Evolutionary conservation across 2,113 vertebrate genomes (phyloP).

Genomic region (Elachura formosa): DNA sequence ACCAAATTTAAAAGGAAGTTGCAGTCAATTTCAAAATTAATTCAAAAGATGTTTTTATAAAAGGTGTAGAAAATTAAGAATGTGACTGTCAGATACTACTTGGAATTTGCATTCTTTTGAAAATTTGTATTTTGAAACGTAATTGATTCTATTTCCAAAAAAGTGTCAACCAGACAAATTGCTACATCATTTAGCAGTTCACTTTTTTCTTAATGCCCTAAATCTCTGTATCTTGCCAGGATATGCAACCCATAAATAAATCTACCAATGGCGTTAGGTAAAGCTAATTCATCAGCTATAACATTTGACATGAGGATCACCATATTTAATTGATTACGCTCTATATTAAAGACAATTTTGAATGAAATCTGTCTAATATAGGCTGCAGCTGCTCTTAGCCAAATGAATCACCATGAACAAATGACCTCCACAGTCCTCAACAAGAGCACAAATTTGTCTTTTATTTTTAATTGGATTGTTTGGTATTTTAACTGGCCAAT

Average conservation of each 20-base stretch:
- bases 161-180: not conserved
- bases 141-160: not conserved
- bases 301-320: not conserved
- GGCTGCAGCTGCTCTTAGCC: not conserved
- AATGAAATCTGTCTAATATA: not conserved
- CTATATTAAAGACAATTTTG: not conserved
- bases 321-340: not conserved
- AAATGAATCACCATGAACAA: not conserved
- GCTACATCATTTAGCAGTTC: not conserved
- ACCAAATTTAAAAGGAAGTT: not conserved
- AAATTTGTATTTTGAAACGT: not conserved
- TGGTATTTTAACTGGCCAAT: not conserved
- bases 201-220: not conserved
- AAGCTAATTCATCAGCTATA: not conserved
- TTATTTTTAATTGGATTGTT: not conserved
- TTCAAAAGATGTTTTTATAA: not conserved
- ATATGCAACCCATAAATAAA: not conserved
- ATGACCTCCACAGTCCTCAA: not conserved
- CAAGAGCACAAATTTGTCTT: not conserved
- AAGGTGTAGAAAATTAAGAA: not conserved
- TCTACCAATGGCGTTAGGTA: not conserved
- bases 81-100: not conserved
- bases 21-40: not conserved
- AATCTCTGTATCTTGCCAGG: not conserved
- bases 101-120: not conserved